These are phyloP conservation scores for Anthopleura sola DNA, from an alignment of 64 coral and sea anemone species.

Conservation along the genomic window DNA sequence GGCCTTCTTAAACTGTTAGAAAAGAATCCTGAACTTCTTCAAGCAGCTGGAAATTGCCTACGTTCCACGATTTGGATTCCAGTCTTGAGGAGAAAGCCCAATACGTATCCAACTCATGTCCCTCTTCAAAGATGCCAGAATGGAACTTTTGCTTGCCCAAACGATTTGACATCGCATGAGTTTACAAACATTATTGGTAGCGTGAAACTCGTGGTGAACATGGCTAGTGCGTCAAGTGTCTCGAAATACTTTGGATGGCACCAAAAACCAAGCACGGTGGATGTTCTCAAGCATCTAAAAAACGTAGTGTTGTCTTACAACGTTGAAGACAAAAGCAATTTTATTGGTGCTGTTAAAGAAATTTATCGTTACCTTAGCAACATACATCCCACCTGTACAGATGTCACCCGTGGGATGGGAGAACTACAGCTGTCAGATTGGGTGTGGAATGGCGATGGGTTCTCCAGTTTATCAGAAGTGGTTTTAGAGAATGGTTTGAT, in stretches of 20 bases:
- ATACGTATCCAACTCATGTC: slow-evolving; percentile 26
- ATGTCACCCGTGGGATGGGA: slow-evolving; percentile 2
- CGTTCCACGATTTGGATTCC: no score
- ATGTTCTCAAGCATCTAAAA: slow-evolving; percentile 44
- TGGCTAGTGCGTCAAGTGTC: not conserved
- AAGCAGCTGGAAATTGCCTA: no score
- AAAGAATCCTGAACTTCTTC: no score
- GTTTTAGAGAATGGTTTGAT: slow-evolving; percentile 29
- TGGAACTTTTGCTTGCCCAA: not conserved
- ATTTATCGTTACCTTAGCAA: slow-evolving; percentile 47
- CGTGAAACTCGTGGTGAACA: slow-evolving; percentile 33
- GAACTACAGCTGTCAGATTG: not conserved
- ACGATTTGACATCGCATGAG: slow-evolving; percentile 10
- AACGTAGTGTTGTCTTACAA: slow-evolving; percentile 32
- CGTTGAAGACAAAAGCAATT: slow-evolving; percentile 33
- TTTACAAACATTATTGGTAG: slow-evolving; percentile 57
- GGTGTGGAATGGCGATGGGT: slow-evolving; percentile 83
- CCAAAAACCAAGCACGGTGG: slow-evolving; percentile 9
- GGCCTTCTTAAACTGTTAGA: not conserved
- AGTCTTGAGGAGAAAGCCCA: slow-evolving; percentile 3
- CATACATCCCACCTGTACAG: not conserved
- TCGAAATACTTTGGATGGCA: slow-evolving; percentile 50
- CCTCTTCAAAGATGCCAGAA: not conserved
- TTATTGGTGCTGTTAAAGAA: slow-evolving; percentile 39
- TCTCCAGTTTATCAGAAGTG: slow-evolving; percentile 47